Evolutionary conservation across 2,888 invertebrate species (phyloP).

Genomic region (Conistra vaccinii): DNA sequence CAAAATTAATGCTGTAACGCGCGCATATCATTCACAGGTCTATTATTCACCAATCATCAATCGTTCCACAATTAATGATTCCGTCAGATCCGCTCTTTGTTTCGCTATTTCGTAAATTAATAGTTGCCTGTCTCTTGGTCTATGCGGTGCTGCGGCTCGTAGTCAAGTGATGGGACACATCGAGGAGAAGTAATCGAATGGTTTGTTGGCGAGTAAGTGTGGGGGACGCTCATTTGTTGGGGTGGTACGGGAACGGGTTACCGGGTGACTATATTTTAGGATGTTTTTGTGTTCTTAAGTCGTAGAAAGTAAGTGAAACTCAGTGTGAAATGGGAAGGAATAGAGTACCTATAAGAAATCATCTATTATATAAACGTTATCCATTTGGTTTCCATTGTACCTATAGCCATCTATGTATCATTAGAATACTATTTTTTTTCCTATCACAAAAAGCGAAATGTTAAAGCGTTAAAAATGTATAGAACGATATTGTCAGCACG

Average conservation of each 20-base stretch:
- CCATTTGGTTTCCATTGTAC: neutral
- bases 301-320: neutral
- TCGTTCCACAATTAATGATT: slow-evolving; percentile 71
- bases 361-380: neutral
- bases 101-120: slow-evolving; percentile 69
- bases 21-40: slow-evolving; percentile 61
- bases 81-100: slow-evolving; percentile 69
- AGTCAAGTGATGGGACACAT: slow-evolving; percentile 58
- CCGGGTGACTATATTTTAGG: neutral
- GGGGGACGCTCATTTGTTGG: neutral
- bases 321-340: neutral
- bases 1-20: slow-evolving; percentile 57
- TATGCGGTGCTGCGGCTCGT: slow-evolving; percentile 62
- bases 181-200: slow-evolving; percentile 27
- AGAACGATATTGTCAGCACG: neutral
- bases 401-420: neutral
- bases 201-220: slow-evolving; percentile 19
- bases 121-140: slow-evolving; percentile 73
- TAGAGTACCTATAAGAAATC: neutral
- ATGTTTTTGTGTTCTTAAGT: too few relatives aligned
- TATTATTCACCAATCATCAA: slow-evolving; percentile 70
- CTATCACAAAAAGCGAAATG: neutral
- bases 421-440: neutral
- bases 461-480: neutral
- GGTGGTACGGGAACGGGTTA: neutral